Evolutionary conservation across 2,113 vertebrate genomes (phyloP), one percentile per base, ranked within the genome.

Genomic region (Arizona elegans): DNA sequence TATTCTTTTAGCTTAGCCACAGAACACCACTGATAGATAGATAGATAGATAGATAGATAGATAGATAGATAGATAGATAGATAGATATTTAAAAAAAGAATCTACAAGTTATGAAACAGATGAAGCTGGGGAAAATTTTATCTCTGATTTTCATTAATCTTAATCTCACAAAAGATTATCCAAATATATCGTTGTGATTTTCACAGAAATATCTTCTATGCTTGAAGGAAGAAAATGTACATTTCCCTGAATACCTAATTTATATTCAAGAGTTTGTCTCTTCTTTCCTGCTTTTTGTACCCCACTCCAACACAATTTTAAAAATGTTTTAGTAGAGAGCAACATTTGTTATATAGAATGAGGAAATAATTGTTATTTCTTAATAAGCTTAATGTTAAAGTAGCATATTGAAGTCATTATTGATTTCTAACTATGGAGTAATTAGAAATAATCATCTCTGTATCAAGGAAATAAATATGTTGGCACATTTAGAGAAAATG

Each of bases 361-460:
- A 87, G 23, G 47, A 53, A 13, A 53, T 29, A 53, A 87, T 87
- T 53, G 86, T 53, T 53, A 59, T 59, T 59, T 59, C 58, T 59
- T 59, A 54, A 54, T 54, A 23, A 24, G 11, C 38, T 86, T 86
- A 54, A 8, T 92, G 89, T 93, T 94, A 95, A 56, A 91, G 91
- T 52, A 65, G 75, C 62, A 94, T 93, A 94, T 95, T 93, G 96
- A 95, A 97, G 75, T 96, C 93, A 96, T 93, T 94, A n/a, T 10
- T 94, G 75, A 96, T 92, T 88, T 26, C 50, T 70, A 90, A 59
- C 21, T 59, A 59, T 9, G 58, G 58, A 59, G 23, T 59, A 96
- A 97, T 94, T 88, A 96, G 70, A 56, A 54, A 95, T 62, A 93
- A 94, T 54, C 56, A 50, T 95, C 86, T 50, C 47, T 90, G 12